A percentile compares a stretch with the other conserved stretches of the same genome.
phyloP scores from a whole-genome alignment of 2,113 vertebrate genomes.

The Seriola dumerili region DNA sequence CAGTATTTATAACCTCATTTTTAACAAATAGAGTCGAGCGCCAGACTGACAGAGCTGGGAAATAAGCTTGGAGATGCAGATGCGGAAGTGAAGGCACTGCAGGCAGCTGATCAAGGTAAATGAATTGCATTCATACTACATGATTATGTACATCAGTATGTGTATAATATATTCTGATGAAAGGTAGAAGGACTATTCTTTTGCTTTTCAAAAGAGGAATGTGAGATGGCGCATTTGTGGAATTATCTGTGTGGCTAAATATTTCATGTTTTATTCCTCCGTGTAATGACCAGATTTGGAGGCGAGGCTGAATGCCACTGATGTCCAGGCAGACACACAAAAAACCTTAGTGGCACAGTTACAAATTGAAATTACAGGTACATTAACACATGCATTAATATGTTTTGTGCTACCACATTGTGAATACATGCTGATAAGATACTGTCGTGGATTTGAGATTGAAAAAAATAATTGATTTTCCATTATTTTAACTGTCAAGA shows the following conservation, averaged over 20 bases:
- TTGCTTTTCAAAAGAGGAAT: background rate
- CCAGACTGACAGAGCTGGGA: conserved; percentile 15
- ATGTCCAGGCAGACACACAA: background rate
- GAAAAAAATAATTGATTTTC: background rate
- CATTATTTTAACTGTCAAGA: background rate
- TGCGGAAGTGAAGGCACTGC: conserved; percentile 7
- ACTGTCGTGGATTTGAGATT: background rate
- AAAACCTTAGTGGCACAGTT: background rate
- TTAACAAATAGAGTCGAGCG: conserved; percentile 6
- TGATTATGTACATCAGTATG: background rate
- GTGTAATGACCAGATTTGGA: conserved; percentile 9
- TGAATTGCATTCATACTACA: background rate
- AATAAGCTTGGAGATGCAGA: background rate
- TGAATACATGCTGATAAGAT: background rate
- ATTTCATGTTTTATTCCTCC: background rate
- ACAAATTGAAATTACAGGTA: conserved; percentile 33
- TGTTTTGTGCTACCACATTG: too few species aligned
- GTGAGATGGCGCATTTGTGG: too few species aligned
- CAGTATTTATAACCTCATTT: conserved; percentile 32
- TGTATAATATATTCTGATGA: background rate
- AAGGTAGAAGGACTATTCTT: background rate
- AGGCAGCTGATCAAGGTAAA: conserved; percentile 30
- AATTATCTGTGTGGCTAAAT: background rate
- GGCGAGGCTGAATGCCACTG: conserved; percentile 13
- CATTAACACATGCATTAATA: background rate